phyloP scores from a whole-genome alignment of 2,888 invertebrate genomes.

The Chymomyza fuscimana region DNA sequence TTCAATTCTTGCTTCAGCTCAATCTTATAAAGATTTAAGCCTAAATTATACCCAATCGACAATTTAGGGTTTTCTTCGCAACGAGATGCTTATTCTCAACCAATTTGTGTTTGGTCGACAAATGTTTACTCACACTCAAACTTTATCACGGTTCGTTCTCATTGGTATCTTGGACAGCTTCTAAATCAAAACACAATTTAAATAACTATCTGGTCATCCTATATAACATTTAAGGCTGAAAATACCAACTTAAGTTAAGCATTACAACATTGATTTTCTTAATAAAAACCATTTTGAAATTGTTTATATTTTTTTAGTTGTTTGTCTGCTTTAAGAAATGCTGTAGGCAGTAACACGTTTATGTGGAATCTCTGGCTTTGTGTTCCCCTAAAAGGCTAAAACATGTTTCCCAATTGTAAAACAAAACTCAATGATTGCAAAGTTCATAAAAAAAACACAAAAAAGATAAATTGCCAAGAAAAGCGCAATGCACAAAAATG shows the following conservation, averaged over 20 bases:
- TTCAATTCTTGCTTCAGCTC: too few species aligned
- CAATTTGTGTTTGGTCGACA: too few species aligned
- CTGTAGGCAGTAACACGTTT: not conserved
- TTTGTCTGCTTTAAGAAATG: not conserved
- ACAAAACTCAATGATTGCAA: conserved; percentile 28
- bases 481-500: conserved; percentile 28
- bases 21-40: too few species aligned
- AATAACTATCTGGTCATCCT: too few species aligned
- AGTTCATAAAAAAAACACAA: conserved; percentile 14
- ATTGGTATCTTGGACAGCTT: too few species aligned
- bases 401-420: conserved; percentile 40
- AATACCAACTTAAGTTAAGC: not conserved
- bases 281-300: not conserved
- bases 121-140: too few species aligned
- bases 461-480: conserved; percentile 11
- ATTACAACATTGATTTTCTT: not conserved
- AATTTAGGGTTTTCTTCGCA: too few species aligned
- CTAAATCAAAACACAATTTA: too few species aligned
- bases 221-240: too few species aligned
- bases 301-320: not conserved
- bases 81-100: too few species aligned
- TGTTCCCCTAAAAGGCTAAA: conserved; percentile 56
- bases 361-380: not conserved
- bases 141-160: too few species aligned
- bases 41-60: too few species aligned